These are phyloP conservation scores for Drosophila paranaensis DNA, from an alignment of 2,888 invertebrate species.

Conservation along the genomic window DNA sequence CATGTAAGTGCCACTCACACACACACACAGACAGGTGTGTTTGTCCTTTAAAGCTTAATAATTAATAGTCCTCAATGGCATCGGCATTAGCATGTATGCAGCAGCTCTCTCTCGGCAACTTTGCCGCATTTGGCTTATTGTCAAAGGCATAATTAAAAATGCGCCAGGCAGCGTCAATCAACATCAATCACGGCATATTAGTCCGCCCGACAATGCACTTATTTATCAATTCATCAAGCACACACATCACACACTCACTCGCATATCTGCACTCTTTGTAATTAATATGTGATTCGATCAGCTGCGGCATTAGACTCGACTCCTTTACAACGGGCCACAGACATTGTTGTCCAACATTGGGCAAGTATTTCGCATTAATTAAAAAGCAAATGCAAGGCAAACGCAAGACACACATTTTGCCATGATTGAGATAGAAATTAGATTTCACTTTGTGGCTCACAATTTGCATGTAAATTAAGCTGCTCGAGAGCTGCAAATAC, in stretches of 20 bases:
- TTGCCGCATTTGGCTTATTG: constrained; percentile 39
- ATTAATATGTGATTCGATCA: constrained; percentile 6
- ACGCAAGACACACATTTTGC: background rate
- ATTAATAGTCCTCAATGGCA: constrained; percentile 48
- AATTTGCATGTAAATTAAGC: background rate
- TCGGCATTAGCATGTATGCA: constrained; percentile 30
- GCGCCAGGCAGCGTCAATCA: constrained; percentile 44
- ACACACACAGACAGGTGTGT: constrained; percentile 8
- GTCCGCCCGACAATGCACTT: background rate
- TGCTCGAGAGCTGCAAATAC: background rate
- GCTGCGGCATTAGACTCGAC: background rate
- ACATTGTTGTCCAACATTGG: background rate
- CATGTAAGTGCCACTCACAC: constrained; percentile 50
- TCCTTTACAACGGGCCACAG: background rate
- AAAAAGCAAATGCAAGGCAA: background rate
- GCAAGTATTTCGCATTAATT: background rate
- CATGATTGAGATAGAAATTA: background rate
- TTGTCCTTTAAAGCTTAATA: constrained; percentile 57
- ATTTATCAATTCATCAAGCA: constrained; percentile 14
- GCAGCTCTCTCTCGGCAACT: constrained; percentile 38
- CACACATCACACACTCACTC: background rate
- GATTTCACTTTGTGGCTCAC: background rate
- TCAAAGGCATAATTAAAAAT: constrained; percentile 67
- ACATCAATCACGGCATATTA: constrained; percentile 13
- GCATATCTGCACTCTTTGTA: background rate